phyloP scores from a whole-genome alignment of 2,888 invertebrate species.

The Phaedon cochleariae region DNA sequence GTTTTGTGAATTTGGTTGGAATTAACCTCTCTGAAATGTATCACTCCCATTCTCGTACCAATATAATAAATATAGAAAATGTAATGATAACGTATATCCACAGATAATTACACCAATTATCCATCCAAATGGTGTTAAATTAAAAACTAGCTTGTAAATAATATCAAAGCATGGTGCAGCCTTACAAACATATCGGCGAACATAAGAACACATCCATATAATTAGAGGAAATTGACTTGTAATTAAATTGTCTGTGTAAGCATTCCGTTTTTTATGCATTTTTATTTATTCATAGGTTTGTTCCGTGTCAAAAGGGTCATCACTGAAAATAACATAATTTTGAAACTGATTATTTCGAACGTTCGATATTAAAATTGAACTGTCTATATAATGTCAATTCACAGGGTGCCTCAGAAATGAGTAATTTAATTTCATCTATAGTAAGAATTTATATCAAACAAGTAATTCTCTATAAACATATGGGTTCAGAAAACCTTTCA shows the following conservation, averaged over 20 bases:
- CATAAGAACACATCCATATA: constrained; percentile 32
- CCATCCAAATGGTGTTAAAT: constrained; percentile 33
- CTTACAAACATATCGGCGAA: constrained; percentile 24
- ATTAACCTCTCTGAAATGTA: constrained; percentile 10
- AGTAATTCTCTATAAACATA: too few relatives aligned
- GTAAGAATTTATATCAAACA: too few relatives aligned
- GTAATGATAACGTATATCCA: constrained; percentile 17
- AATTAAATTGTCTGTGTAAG: constrained; percentile 37
- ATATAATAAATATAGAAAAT: constrained; percentile 18
- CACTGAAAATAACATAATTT: not conserved
- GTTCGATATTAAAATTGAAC: not conserved
- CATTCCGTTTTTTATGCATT: constrained; percentile 25
- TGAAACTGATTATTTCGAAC: not conserved
- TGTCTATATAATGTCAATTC: not conserved
- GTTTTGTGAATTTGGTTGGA: not conserved
- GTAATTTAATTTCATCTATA: too few relatives aligned
- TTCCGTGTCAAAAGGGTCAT: constrained; percentile 28
- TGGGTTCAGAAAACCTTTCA: too few relatives aligned
- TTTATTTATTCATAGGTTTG: constrained; percentile 30
- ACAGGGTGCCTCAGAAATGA: too few relatives aligned
- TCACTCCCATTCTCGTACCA: constrained; percentile 16
- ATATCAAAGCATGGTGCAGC: constrained; percentile 29
- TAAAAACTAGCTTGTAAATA: constrained; percentile 33
- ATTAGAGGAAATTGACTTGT: constrained; percentile 33
- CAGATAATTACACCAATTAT: constrained; percentile 33